Evolutionary conservation across 2,113 vertebrate genomes (phyloP), one percentile per base, ranked within the genome.

Genomic region (Origma solitaria): DNA sequence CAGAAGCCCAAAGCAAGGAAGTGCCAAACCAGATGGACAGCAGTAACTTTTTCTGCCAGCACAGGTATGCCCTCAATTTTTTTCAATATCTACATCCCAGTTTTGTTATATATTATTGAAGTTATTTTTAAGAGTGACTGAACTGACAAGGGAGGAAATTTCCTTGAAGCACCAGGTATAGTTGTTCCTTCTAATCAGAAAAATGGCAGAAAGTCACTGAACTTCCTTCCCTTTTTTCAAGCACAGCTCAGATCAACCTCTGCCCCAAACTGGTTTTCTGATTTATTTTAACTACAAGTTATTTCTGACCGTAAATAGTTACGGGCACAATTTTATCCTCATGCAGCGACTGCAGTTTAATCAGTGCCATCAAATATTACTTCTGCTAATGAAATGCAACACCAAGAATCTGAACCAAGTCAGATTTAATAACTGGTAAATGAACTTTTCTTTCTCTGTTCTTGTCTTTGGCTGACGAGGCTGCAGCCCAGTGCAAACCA

Each of bases 171-270:
- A 25, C 5, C 9, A 8, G 31, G 49, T 61, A 7, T 21, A 13
- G 11, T 18, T 8, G 6, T 60, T 88, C 23, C 30, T 51, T 21
- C 17, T 33, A 9, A 13, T 11, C 23, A 57, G 62, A 13, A 31
- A 35, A 56, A 5, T 8, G 20, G 28, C 69, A 73, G 58, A 30
- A 27, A 40, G 20, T 60, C 40, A 5, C 25, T 44, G 5, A 49
- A 1, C 15, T 75, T 69, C 47, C 50, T 22, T 50, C 16, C 3
- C 24, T 57, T 44, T 20, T 38, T 18, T 7, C 0, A 0, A 10
- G 58, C 47, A 5, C 9, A 4, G 37, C 64, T 30, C 21, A 27
- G 47, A 18, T 25, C 40, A 69, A 17, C 23, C 6, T 10, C 1
- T 45, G 47, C 15, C 60, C 20, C 72, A 35, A 4, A 17, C 5